A percentile compares a stretch with the other conserved stretches of the same genome.
phyloP scores from a whole-genome alignment of 2,797 vertebrate genomes.

The Bradypus variegatus region DNA sequence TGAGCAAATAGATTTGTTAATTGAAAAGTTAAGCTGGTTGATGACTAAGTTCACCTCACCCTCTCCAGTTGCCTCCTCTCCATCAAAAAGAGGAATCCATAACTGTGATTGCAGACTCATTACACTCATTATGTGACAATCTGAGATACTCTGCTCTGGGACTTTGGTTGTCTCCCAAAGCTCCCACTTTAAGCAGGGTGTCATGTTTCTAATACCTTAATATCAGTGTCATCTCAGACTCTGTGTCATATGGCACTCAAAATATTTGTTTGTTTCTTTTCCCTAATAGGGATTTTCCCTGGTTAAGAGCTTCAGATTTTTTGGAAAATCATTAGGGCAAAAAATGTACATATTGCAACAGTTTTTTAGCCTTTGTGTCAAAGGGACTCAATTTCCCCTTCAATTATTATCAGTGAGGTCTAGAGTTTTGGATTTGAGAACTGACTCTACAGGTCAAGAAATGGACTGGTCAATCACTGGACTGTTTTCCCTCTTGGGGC shows the following conservation, averaged over 20 bases:
- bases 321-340: background rate
- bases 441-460: background rate
- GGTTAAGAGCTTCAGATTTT: background rate
- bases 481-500: background rate
- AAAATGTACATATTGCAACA: no score
- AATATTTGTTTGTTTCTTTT: background rate
- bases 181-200: background rate
- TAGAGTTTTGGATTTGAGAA: background rate
- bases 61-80: background rate
- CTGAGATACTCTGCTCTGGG: background rate
- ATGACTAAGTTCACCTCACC: background rate
- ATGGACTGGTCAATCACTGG: background rate
- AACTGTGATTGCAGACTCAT: background rate
- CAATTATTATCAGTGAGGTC: background rate
- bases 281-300: background rate
- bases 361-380: background rate
- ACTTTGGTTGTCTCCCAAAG: background rate
- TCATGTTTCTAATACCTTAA: background rate
- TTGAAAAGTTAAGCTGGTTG: background rate
- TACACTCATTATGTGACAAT: background rate
- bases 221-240: background rate
- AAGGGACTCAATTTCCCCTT: background rate
- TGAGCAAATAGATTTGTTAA: background rate
- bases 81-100: no score
- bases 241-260: background rate